Base-by-base conservation (phyloP, 2,888 invertebrate genomes). In the Pristionchus fissidentatus region DNA sequence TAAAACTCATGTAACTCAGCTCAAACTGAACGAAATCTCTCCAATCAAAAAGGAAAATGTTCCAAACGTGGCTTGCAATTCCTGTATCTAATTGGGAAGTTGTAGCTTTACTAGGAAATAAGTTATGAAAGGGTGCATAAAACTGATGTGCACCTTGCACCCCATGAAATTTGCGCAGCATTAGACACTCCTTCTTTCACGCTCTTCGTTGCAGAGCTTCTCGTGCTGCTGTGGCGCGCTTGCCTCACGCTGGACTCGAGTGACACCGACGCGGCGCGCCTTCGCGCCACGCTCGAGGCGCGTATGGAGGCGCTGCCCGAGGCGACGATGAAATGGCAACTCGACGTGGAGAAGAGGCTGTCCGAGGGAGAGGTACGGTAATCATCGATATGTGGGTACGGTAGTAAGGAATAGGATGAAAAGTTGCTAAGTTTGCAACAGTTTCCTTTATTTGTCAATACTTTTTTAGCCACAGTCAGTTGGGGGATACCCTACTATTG, bases 331-430 rank as follows among this genome's bases (percentile, higher is more conserved):
- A 46, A 55, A 35, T 73, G 83, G 49, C n/a, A 35, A 1, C 35
- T 83, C 13, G 41, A 52, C n/a, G 55, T 83, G 35, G 55, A 55
- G 38, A 83, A 29, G 70, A 22, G 38, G 15, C 19, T 41, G 19
- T 70, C 35, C 1, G 73, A 66, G 38, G 83, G 83, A 46, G 83
- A 83, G 55, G 83, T 83, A 49, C 77, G 26, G 7, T 77, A 15
- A 49, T 49, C 49, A 49, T 49, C 49, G 49, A 49, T 15, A 10
- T 49, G 19, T 15, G 60, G n/a, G n/a, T 8, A 26, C 60, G 19
- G 19, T 15, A 15, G 60, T 8, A n/a, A 10, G 19, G 60, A 60
- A 60, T 60, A 60, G n/a, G 19, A 8, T 10, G 8, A n/a, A 60
- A 15, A 26, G n/a, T 10, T 15, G 8, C 8, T 8, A n/a, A 15